These are phyloP conservation scores for Gallinago nigripennis DNA, from an alignment of 2,797 vertebrate species.

Conservation along the genomic window DNA sequence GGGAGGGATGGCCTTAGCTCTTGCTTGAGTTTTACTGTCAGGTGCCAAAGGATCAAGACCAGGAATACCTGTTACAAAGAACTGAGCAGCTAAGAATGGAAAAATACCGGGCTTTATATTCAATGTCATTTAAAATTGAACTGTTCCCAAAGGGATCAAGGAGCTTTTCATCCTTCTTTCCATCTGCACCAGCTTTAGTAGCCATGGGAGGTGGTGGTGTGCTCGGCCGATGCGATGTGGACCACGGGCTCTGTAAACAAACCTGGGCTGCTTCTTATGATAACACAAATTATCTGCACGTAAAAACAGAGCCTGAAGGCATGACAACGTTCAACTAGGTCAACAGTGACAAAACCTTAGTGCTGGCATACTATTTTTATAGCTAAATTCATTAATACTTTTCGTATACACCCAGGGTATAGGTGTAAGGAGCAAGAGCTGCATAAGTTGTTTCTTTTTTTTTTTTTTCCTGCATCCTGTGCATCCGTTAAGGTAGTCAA, in stretches of 20 bases:
- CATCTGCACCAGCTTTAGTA: not conserved
- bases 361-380: not conserved
- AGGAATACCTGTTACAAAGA: not conserved
- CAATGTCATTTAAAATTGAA: rapidly evolving
- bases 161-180: not conserved
- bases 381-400: not conserved
- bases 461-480: not conserved
- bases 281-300: not conserved
- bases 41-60: not conserved
- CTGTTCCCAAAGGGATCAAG: rapidly evolving
- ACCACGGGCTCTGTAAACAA: not conserved
- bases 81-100: not conserved
- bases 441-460: not conserved
- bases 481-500: not conserved
- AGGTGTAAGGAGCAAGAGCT: not conserved
- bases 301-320: not conserved
- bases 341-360: not conserved
- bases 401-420: not conserved
- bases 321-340: not conserved
- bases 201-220: rapidly evolving
- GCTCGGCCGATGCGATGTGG: not conserved
- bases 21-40: not conserved
- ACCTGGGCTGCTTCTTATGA: not conserved
- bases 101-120: not conserved
- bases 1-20: not conserved